Base-by-base conservation (phyloP, 2,113 vertebrate genomes). In the Nesoenas mayeri region DNA sequence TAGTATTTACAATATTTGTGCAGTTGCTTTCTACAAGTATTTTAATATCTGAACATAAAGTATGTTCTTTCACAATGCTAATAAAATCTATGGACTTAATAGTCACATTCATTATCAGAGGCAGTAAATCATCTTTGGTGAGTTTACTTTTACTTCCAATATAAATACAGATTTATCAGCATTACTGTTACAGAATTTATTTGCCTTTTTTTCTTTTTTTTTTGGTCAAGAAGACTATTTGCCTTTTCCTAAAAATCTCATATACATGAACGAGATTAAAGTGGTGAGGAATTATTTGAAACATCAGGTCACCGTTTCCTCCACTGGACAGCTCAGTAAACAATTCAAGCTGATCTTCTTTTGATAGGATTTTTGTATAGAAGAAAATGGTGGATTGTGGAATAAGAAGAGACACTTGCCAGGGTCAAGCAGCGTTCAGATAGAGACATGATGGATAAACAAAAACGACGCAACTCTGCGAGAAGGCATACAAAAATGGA, bases 31-130 rank as follows among this genome's bases (percentile, higher is more conserved):
- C 71, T 29, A 28, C 1, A 4, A 36, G 42, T 88, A 67, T 70
- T 96, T 93, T 89, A 90, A 89, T 91, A 91, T 88, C 95, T 94
- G 90, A 84, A 66, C 47, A 44, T 93, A 91, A 93, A 93, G 85
- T 88, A 80, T 80, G 38, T 84, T 78, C 82, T 88, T 91, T 85
- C 71, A 53, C 72, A 86, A 31, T 15, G 2, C 83, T 94, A 94
- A 94, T 91, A 86, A 93, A 93, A 85, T 28, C 72, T 56, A 36
- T 85, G 61, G 58, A 72, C 82, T 65, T 79, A 67, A 48, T 44
- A 50, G 72, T 71, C 79, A 53, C 72, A 72, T 84, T 81, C 61
- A 61, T 91, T 93, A 66, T 56, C 81, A 82, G 57, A 84, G 60
- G 70, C 66, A 78, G 36, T 95, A 91, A 94, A 91, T 88, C 64